Percentiles rank a stretch among this genome's conserved stretches.
Conservation (phyloP, 2,113 vertebrate species). For the Aleadryas rufinucha region DNA sequence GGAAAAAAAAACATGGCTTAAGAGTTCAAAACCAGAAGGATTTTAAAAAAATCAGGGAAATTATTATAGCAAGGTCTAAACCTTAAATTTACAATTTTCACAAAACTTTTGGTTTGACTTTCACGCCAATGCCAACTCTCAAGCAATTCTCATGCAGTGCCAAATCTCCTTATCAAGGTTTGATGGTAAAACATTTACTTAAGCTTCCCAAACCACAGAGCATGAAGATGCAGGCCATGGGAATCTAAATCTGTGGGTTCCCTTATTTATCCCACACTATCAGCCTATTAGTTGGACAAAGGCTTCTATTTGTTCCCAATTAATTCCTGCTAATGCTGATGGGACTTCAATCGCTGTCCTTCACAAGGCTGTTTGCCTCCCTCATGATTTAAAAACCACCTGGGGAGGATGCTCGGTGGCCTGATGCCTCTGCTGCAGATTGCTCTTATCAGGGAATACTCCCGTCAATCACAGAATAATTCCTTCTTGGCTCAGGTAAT, state of each 20-base stretch:
- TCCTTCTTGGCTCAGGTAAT: background rate
- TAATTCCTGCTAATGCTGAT: background rate
- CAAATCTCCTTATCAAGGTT: background rate
- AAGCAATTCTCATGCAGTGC: background rate
- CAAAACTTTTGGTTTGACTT: background rate
- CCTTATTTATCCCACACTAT: background rate
- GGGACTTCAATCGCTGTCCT: background rate
- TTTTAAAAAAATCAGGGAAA: background rate
- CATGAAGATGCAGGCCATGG: accelerated
- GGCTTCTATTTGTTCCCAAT: background rate
- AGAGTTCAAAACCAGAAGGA: background rate
- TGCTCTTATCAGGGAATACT: background rate
- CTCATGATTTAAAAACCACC: background rate
- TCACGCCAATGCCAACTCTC: background rate
- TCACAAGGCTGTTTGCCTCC: background rate
- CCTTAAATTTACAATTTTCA: background rate
- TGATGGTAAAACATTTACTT: background rate
- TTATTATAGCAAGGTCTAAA: background rate
- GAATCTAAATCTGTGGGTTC: background rate
- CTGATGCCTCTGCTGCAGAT: background rate
- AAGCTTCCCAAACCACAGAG: background rate
- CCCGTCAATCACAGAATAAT: background rate
- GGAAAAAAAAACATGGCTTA: accelerated
- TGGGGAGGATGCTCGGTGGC: background rate
- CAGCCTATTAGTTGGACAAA: background rate